These are phyloP conservation scores for Pangasius sanitwongsei DNA, from an alignment of 2,797 vertebrate genomes.

Conservation along the genomic window DNA sequence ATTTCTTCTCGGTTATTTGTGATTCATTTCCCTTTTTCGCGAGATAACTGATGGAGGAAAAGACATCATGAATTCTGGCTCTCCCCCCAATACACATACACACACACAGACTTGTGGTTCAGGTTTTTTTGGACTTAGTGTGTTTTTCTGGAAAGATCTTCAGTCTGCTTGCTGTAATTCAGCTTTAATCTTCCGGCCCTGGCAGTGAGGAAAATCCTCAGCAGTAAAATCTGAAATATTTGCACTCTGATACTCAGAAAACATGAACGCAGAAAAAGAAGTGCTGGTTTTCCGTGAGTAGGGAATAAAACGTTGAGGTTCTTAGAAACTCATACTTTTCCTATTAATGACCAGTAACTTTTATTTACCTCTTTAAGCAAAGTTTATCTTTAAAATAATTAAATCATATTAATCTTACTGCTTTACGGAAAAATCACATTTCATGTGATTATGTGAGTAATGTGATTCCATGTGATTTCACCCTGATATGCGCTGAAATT, in stretches of 20 bases:
- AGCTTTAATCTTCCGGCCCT: not conserved
- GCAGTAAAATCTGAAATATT: not conserved
- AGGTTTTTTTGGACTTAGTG: not conserved
- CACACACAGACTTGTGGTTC: not conserved
- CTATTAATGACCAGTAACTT: not conserved
- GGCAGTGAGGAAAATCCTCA: not conserved
- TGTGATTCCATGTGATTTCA: not conserved
- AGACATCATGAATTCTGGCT: not conserved
- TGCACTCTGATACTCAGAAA: not conserved
- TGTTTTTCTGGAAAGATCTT: constrained; percentile 1
- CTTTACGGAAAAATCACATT: not conserved
- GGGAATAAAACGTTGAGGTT: not conserved
- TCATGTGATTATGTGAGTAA: not conserved
- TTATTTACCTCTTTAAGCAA: not conserved
- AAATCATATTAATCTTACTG: not conserved
- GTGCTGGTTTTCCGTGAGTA: not conserved
- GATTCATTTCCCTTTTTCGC: constrained; percentile 11
- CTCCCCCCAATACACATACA: not conserved
- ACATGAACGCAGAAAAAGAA: not conserved
- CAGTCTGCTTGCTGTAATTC: not conserved
- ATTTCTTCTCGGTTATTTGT: constrained; percentile 16
- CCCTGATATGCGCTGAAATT: not conserved
- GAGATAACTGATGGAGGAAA: not conserved
- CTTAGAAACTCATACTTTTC: not conserved
- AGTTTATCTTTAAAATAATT: not conserved